These are phyloP conservation scores for Tamandua tetradactyla DNA, from an alignment of 2,797 vertebrate species.

Conservation along the genomic window DNA sequence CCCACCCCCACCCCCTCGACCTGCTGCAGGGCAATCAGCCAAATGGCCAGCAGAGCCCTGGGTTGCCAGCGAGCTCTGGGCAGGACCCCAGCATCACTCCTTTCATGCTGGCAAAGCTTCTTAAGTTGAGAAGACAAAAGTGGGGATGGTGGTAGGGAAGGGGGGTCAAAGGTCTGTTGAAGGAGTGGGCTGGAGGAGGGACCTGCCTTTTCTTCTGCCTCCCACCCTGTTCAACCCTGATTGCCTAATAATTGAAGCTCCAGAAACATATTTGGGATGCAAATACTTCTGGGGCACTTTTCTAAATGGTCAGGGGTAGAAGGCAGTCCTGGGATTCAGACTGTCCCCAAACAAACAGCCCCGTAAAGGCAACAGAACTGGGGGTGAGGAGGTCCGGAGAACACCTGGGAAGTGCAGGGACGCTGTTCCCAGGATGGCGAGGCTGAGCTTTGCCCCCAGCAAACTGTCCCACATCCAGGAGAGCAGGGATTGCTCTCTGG, in stretches of 20 bases:
- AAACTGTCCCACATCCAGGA: neutral
- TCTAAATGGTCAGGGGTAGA: neutral
- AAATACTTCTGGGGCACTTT: neutral
- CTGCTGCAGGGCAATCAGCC: neutral
- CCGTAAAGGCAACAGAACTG: neutral
- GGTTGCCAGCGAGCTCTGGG: neutral
- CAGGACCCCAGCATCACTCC: neutral
- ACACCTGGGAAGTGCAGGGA: neutral
- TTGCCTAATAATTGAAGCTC: neutral
- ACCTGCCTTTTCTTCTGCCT: neutral
- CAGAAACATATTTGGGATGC: conserved; percentile 1
- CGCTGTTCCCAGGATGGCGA: neutral
- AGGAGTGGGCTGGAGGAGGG: neutral
- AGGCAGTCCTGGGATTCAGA: neutral
- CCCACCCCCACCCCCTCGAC: neutral
- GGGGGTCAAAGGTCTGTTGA: neutral
- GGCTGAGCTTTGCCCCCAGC: neutral
- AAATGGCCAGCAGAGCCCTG: neutral
- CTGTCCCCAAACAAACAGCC: neutral
- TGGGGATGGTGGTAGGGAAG: neutral
- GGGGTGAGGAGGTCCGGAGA: neutral
- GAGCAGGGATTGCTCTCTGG: neutral
- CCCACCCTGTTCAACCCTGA: neutral
- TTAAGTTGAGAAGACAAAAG: conserved; percentile 42
- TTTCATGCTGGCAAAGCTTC: conserved; percentile 39